A percentile compares a stretch with the other conserved stretches of the same genome.
Conservation (phyloP, 2,113 vertebrate genomes). For the Planiliza haematocheilus region DNA sequence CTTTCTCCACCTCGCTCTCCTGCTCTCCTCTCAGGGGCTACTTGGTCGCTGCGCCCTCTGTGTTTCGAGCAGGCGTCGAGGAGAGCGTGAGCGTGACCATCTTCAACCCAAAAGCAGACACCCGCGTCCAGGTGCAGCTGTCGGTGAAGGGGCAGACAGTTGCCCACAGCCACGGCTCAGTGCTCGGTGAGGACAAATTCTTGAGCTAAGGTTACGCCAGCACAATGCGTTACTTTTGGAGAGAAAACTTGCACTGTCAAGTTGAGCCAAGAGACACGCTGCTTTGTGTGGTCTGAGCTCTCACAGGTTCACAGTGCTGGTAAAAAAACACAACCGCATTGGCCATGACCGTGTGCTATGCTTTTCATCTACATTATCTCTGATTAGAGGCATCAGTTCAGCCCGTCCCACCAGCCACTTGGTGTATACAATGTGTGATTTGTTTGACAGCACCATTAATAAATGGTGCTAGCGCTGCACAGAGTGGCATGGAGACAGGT, state of each 20-base stretch:
- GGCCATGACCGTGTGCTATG: constrained; percentile 11
- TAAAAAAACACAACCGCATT: constrained; percentile 9
- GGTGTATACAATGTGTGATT: constrained; percentile 50
- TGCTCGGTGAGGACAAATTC: constrained; percentile 83
- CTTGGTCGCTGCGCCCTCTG: constrained; percentile 89
- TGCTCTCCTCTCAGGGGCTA: constrained; percentile 85
- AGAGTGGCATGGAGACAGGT: constrained; percentile 48
- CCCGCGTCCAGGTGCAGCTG: constrained; percentile 89
- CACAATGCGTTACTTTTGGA: constrained; percentile 5
- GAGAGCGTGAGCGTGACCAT: constrained; percentile 92
- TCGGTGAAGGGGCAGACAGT: constrained; percentile 89
- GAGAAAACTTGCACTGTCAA: constrained; percentile 25
- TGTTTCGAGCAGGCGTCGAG: constrained; percentile 89
- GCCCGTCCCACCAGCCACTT: constrained; percentile 30
- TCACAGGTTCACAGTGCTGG: background rate
- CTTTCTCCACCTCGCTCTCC: background rate
- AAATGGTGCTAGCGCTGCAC: constrained; percentile 31
- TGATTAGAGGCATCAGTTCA: constrained; percentile 37
- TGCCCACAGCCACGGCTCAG: constrained; percentile 82
- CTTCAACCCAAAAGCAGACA: constrained; percentile 88
- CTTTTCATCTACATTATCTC: constrained; percentile 34
- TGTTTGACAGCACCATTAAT: constrained; percentile 66
- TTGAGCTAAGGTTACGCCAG: constrained; percentile 39
- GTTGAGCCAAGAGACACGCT: constrained; percentile 13
- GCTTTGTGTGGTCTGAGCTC: constrained; percentile 17